Evolutionary conservation across 2,113 vertebrate species (phyloP), one percentile per base, ranked within the genome.

Genomic region (Lampris megalopsis): DNA sequence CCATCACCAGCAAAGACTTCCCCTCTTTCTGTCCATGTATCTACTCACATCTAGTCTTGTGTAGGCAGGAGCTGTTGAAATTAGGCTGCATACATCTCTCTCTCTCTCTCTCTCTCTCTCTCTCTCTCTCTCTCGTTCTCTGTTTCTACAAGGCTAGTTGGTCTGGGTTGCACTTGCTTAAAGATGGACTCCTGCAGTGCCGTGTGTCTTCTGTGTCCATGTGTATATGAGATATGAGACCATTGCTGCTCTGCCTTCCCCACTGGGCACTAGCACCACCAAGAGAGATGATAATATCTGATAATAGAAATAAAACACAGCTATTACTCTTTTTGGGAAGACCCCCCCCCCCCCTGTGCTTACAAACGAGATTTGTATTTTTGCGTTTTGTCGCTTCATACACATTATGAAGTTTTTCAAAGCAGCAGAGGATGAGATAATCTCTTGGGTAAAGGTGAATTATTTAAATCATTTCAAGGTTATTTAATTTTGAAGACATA

Each of bases 81-180:
- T 81, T 68, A 63, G 59, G 60, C 75, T 64, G 71, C 70, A 67
- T 2, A 37, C 42, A 56, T 86, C 65, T 82, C 59, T 66, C 37
- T 73, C 67, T 53, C 3, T 64, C 1, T 11, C 59, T 67, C 63
- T 59, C 65, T 45, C 41, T 86, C 65, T 82, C 59, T 66, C 37
- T 73, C 67, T 53, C 3, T 64, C 1, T 11, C 59, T 67, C 63
- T 59, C 65, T 45, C 41, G 42, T 65, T 57, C 67, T 71, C 69
- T 53, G 45, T 38, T 66, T 70, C 6, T 24, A 13, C 43, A 11
- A 11, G 4, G 53, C 77, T 73, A 65, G 75, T 47, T 50, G 38
- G 49, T 64, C n/a, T 49, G 56, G 47, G 77, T 4, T 68, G 75
- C 75, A 57, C 74, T 47, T 71, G 47, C 56, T 71, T 43, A n/a